Base-by-base conservation (phyloP, 2,888 invertebrate genomes). In the Oasisia sp. region DNA sequence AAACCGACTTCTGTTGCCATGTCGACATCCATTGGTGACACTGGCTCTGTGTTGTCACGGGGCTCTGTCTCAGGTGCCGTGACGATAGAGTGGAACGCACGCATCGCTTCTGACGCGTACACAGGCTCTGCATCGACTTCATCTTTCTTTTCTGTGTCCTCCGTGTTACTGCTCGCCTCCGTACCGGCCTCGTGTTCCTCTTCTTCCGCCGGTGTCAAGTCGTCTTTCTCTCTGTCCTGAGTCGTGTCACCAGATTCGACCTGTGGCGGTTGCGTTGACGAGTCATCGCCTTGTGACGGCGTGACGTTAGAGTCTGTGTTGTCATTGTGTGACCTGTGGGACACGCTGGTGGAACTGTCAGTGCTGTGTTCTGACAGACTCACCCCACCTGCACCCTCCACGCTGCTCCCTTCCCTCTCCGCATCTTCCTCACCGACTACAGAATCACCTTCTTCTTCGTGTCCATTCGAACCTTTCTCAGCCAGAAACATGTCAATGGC, bases 391-490 rank as follows among this genome's bases (percentile, higher is more conserved):
- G 56, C 56, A 14, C n/a, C 74, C n/a, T n/a, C 74, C 7, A 74
- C 27, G 74, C 27, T 74, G 27, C 27, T 74, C 7, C 19, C 74
- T 27, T 74, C 74, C 27, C 74, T 74, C 19, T 74, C 74, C 27
- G 27, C n/a, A 5, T 74, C 74, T 74, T 19, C 5, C n/a, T 27
- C 74, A 19, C 74, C 19, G n/a, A 74, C 74, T 27, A 74, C 74
- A 74, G 7, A 27, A 27, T 74, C 74, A 27, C n/a, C 27, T n/a
- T 74, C 74, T n/a, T 7, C 74, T 74, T 74, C 74, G 7, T 27
- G 74, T 74, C 74, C 74, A 74, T 74, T 27, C 27, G 74, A 74
- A 74, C 74, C 74, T 74, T 74, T 74, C 74, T 74, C 74, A 74
- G 27, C 74, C 19, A 74, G 74, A 74, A 74, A 74, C n/a, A n/a